Evolutionary conservation across 2,888 invertebrate species (phyloP).

Genomic region (Chromoteleia sp.): DNA sequence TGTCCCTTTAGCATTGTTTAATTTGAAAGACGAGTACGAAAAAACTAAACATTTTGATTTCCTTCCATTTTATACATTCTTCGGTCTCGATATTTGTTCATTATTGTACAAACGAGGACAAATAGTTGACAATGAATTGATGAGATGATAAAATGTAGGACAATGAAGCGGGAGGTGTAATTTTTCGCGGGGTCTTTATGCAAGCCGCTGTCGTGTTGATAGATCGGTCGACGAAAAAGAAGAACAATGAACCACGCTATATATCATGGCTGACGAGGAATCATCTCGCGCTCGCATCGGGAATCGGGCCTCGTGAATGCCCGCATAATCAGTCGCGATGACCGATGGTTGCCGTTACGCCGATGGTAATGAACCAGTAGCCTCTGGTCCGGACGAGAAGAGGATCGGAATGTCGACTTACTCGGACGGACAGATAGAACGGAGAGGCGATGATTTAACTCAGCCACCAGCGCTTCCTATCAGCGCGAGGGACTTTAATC

Average conservation of each 20-base stretch:
- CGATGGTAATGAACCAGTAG: conserved; percentile 70
- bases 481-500: conserved; percentile 61
- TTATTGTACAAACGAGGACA: conserved; percentile 12
- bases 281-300: conserved; percentile 45
- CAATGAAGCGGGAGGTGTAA: conserved; percentile 40
- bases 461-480: conserved; percentile 59
- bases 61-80: too few species aligned
- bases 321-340: conserved; percentile 69
- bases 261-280: conserved; percentile 52
- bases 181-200: conserved; percentile 39
- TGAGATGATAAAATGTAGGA: conserved; percentile 17
- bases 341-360: conserved; percentile 70
- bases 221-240: conserved; percentile 59
- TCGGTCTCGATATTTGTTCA: not conserved
- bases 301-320: conserved; percentile 49
- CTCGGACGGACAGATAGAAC: conserved; percentile 54
- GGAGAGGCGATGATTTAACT: conserved; percentile 61
- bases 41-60: too few species aligned
- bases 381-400: conserved; percentile 60
- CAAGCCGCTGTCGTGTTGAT: conserved; percentile 44
- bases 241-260: conserved; percentile 52
- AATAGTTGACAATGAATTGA: not conserved
- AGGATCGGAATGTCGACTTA: conserved; percentile 68
- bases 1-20: too few species aligned
- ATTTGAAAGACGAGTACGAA: too few species aligned